These are phyloP conservation scores for Heliconius nattereri DNA, from an alignment of 1,140 invertebrate species.

Conservation along the genomic window DNA sequence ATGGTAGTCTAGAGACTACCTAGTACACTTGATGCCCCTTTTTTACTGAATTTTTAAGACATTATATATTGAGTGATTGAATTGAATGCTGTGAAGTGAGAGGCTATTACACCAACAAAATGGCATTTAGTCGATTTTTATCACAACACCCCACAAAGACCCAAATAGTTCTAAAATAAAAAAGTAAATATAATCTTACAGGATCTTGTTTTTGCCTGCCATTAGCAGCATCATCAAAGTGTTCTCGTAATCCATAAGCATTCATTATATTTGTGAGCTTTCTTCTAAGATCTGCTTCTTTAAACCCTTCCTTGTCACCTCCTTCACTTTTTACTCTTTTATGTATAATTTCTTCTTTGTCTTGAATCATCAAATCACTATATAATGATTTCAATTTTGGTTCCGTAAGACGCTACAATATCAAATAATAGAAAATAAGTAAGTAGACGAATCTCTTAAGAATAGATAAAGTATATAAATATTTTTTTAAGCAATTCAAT, in stretches of 20 bases:
- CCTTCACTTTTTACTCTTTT: slow-evolving; percentile 92
- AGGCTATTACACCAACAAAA: too few relatives aligned
- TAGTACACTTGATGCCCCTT: too few relatives aligned
- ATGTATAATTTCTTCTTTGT: slow-evolving; percentile 93
- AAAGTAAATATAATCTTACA: slow-evolving; percentile 53
- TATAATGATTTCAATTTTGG: slow-evolving; percentile 92
- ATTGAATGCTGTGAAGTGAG: too few relatives aligned
- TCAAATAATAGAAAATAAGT: slow-evolving; percentile 16
- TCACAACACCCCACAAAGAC: neutral
- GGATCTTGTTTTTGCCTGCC: slow-evolving; percentile 82
- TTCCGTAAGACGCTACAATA: slow-evolving; percentile 88
- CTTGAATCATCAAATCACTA: slow-evolving; percentile 94
- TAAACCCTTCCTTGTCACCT: slow-evolving; percentile 92
- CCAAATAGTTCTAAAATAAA: neutral
- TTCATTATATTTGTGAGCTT: slow-evolving; percentile 92
- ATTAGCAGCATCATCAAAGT: slow-evolving; percentile 86
- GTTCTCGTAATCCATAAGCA: slow-evolving; percentile 90
- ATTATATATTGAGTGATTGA: too few relatives aligned
- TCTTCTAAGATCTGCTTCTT: slow-evolving; percentile 90
- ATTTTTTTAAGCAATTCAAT: neutral
- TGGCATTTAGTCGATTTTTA: too few relatives aligned
- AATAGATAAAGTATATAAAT: neutral
- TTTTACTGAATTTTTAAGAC: too few relatives aligned
- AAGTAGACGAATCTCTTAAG: neutral
- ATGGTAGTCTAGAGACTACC: too few relatives aligned